Evolutionary conservation across 2,888 invertebrate species (phyloP), one percentile per base, ranked within the genome.

Genomic region (Catocala sponsa): DNA sequence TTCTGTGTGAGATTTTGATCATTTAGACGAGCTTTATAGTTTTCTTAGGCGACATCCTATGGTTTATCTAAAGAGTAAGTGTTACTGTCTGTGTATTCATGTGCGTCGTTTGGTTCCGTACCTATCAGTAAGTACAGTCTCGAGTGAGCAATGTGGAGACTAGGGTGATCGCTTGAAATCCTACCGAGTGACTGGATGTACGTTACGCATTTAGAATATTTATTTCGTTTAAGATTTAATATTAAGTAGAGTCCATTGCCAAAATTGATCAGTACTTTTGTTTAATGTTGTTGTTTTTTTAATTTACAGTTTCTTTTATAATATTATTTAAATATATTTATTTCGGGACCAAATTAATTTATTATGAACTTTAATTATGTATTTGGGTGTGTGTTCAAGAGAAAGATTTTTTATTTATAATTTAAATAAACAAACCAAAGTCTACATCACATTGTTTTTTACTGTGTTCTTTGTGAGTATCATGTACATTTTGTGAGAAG

Each of bases 301-400:
- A 82, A 83, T 84, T 88, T 88, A 85, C 83, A 82, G 85, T 88
- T 89, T 86, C 84, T 80, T 91, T 91, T 64, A 25, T 25, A 25
- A 72, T 91, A 90, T 90, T 91, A 90, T 92, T 90, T 90, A 82
- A 85, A 90, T 91, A 89, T 91, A 93, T 93, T 94, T 93, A 94
- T 94, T 93, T 94, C 87, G 94, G 94, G 94, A 95, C 92, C 92
- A 95, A 95, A 94, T 92, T 92, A 92, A 92, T 94, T 94, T 94
- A 94, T 94, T 94, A 88, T 89, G 84, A 91, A 87, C 88, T 89
- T 15, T 91, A 82, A 89, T 94, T 91, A 90, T 89, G 90, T 91
- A 91, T 91, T 90, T 88, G 86, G 88, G 88, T 91, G 92, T 85
- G 87, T 92, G 90, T 92, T 92, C 88, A 90, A 87, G 88, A 88